phyloP scores from a whole-genome alignment of 2,888 invertebrate genomes.

The Neoitamus cyanurus region DNA sequence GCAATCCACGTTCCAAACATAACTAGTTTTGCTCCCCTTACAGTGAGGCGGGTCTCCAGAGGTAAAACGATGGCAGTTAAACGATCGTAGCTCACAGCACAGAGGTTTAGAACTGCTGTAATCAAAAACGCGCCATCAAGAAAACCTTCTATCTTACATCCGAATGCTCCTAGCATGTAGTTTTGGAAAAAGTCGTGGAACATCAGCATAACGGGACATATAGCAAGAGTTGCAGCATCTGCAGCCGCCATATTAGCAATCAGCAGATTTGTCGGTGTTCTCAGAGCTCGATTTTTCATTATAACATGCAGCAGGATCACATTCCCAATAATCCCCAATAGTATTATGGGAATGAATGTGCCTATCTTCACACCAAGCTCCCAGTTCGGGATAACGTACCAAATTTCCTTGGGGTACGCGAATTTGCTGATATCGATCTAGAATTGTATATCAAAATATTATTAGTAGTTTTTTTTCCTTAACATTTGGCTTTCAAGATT shows the following conservation, averaged over 20 bases:
- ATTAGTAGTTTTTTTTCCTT: too few species aligned
- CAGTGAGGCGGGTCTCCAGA: conserved; percentile 75
- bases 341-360: conserved; percentile 72
- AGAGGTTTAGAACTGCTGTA: conserved; percentile 81
- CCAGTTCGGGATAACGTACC: conserved; percentile 71
- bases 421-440: conserved; percentile 22
- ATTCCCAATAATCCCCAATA: conserved; percentile 77
- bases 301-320: conserved; percentile 74
- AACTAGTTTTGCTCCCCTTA: conserved; percentile 73
- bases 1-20: conserved; percentile 76
- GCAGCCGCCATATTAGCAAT: conserved; percentile 81
- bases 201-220: conserved; percentile 82
- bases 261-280: conserved; percentile 77
- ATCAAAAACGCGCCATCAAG: conserved; percentile 79
- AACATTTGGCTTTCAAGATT: too few species aligned
- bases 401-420: conserved; percentile 71
- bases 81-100: conserved; percentile 84
- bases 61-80: conserved; percentile 83
- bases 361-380: conserved; percentile 73
- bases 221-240: conserved; percentile 74
- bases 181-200: conserved; percentile 82
- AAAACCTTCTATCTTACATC: conserved; percentile 83
- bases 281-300: conserved; percentile 71
- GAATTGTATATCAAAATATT: too few species aligned
- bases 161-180: conserved; percentile 77